A percentile compares a stretch with the other conserved stretches of the same genome.
Evolutionary conservation across 2,113 vertebrate species (phyloP).

Genomic region (Lycocorax pyrrhopterus): DNA sequence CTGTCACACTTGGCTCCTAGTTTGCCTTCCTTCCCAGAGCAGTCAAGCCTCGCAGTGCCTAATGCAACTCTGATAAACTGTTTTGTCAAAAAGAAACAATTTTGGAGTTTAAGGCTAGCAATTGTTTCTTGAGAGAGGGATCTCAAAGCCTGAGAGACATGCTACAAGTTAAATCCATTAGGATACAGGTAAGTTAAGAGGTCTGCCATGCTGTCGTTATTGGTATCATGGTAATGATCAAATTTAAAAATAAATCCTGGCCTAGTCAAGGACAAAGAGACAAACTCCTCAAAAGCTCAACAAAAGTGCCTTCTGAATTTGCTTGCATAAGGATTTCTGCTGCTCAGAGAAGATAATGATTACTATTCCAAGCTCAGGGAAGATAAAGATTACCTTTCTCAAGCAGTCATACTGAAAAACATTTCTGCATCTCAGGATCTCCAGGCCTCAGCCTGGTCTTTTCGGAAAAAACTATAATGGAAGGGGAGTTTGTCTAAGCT

Average conservation of each 20-base stretch:
- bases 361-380: background rate
- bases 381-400: background rate
- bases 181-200: background rate
- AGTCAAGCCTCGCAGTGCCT: fast-evolving
- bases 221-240: background rate
- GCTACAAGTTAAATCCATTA: background rate
- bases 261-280: background rate
- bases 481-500: background rate
- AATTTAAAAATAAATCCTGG: background rate
- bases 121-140: background rate
- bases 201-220: background rate
- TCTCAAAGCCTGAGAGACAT: background rate
- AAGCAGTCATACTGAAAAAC: background rate
- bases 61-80: background rate
- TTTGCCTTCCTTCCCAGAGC: background rate
- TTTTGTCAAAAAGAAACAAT: background rate
- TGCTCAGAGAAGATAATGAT: background rate
- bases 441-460: background rate
- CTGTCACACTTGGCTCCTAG: fast-evolving
- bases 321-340: background rate
- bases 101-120: background rate
- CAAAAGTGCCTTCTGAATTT: background rate
- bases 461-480: background rate
- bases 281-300: background rate
- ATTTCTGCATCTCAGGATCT: background rate